Conservation (phyloP, 2,888 invertebrate species). For the Amiota mariae region DNA sequence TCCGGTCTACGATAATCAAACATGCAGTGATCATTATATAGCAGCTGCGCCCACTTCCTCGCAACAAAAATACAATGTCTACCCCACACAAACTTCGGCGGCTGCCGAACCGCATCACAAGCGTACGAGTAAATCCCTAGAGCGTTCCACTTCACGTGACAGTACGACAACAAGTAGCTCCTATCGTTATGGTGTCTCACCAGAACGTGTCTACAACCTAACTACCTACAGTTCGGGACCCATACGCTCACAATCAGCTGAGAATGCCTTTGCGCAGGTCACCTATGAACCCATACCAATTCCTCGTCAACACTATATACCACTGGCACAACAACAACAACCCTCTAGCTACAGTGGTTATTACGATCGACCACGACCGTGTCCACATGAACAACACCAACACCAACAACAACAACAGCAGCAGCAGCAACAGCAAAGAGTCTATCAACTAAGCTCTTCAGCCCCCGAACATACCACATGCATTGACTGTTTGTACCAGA, state of each 20-base stretch:
- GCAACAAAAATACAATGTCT: slow-evolving; percentile 25
- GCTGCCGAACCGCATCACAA: slow-evolving; percentile 36
- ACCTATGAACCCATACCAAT: slow-evolving; percentile 74
- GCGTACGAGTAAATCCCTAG: slow-evolving; percentile 72
- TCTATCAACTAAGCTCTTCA: slow-evolving; percentile 67
- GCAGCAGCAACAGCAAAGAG: slow-evolving; percentile 51
- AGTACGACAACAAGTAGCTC: slow-evolving; percentile 69
- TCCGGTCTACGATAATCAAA: slow-evolving; percentile 72
- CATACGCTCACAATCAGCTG: slow-evolving; percentile 72
- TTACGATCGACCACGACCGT: slow-evolving; percentile 37
- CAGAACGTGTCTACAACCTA: slow-evolving; percentile 68
- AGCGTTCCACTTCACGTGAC: slow-evolving; percentile 72
- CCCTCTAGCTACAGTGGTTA: slow-evolving; percentile 39
- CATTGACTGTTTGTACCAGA: slow-evolving; percentile 82
- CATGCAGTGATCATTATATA: slow-evolving; percentile 71
- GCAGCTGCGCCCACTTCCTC: slow-evolving; percentile 60
- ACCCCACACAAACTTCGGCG: slow-evolving; percentile 26
- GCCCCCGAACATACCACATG: slow-evolving; percentile 82
- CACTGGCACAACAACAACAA: slow-evolving; percentile 41
- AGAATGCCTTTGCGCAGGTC: slow-evolving; percentile 71
- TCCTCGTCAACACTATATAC: slow-evolving; percentile 38
- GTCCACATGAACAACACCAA: slow-evolving; percentile 56
- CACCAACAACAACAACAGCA: slow-evolving; percentile 50
- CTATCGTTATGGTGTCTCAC: slow-evolving; percentile 69
- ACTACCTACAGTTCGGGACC: slow-evolving; percentile 66